Evolutionary conservation across 2,797 vertebrate species (phyloP).

Genomic region (Steatocranus sp.): DNA sequence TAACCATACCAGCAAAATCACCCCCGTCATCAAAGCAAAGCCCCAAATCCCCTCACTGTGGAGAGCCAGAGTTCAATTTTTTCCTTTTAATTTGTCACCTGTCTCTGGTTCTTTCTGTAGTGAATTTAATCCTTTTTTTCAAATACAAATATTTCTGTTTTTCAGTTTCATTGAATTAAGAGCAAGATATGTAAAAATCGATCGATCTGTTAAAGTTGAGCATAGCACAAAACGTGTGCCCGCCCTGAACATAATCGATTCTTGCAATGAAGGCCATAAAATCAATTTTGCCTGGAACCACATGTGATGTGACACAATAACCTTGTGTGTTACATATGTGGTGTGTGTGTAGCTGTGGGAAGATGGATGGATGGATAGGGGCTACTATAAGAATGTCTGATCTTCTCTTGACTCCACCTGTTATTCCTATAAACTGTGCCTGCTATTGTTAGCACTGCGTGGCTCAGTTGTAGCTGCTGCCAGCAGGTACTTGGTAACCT

Average conservation of each 20-base stretch:
- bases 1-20: background rate
- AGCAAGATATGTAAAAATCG: background rate
- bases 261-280: slow-evolving; percentile 21
- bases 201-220: background rate
- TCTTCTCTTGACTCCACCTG: background rate
- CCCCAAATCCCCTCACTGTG: background rate
- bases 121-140: background rate
- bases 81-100: background rate
- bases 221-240: background rate
- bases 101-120: background rate
- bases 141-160: background rate
- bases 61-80: background rate
- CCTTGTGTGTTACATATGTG: background rate
- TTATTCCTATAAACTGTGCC: background rate
- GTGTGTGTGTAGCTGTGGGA: background rate
- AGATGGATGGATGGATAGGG: background rate
- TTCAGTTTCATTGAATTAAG: background rate
- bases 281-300: slow-evolving; percentile 29
- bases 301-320: slow-evolving; percentile 16
- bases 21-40: background rate
- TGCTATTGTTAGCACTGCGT: slow-evolving; percentile 7
- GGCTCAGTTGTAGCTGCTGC: background rate
- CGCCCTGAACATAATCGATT: slow-evolving; percentile 1
- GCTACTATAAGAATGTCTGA: background rate
- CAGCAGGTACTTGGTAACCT: background rate